These are phyloP conservation scores for Osmerus mordax DNA, from an alignment of 2,113 vertebrate genomes.

Conservation along the genomic window DNA sequence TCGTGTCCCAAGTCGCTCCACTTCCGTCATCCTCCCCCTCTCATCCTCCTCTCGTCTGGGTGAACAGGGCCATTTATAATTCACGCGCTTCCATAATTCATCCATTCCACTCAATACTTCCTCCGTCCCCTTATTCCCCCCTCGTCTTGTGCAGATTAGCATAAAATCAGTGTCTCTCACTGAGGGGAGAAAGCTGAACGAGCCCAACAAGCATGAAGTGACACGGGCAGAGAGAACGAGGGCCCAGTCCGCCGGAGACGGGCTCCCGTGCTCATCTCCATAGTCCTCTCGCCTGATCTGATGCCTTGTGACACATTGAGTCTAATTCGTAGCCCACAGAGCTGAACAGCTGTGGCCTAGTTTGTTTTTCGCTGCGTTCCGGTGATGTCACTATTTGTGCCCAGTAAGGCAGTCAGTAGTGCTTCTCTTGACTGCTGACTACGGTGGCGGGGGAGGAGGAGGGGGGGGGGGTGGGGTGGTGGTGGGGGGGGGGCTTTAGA, in stretches of 20 bases:
- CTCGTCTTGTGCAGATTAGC: conserved; percentile 54
- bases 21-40: conserved; percentile 22
- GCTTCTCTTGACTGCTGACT: conserved; percentile 54
- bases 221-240: conserved; percentile 7
- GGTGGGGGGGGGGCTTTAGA: conserved; percentile 27
- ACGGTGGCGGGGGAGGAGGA: conserved; percentile 27
- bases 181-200: conserved; percentile 21
- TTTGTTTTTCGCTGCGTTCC: conserved; percentile 70
- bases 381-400: conserved; percentile 78
- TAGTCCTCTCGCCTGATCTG: conserved; percentile 73
- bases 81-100: conserved; percentile 63
- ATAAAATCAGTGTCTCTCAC: conserved; percentile 28
- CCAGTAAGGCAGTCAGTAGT: conserved; percentile 78
- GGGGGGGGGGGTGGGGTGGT: conserved; percentile 40
- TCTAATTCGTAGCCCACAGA: conserved; percentile 85
- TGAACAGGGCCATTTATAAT: conserved; percentile 65
- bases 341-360: conserved; percentile 86
- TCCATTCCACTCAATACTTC: conserved; percentile 46
- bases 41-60: conserved; percentile 41
- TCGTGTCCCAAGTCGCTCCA: conserved; percentile 34
- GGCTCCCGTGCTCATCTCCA: conserved; percentile 37
- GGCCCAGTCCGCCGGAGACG: conserved; percentile 18
- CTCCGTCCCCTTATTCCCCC: conserved; percentile 17
- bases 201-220: conserved; percentile 23
- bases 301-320: conserved; percentile 86